phyloP scores from a whole-genome alignment of 2,888 invertebrate species.

The Eristalis pertinax region DNA sequence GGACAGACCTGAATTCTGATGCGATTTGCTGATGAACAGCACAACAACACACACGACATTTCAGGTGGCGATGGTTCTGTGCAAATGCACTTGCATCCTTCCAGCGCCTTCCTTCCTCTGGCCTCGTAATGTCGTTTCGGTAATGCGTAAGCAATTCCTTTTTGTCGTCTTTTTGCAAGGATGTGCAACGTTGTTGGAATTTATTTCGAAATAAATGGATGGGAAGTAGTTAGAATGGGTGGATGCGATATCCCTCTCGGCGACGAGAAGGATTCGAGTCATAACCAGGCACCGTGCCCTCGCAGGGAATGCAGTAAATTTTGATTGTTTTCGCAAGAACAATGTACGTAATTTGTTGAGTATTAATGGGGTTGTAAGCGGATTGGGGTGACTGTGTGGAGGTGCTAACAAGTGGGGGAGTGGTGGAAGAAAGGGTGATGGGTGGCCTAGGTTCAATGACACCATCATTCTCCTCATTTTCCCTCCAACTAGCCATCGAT shows the following conservation, averaged over 20 bases:
- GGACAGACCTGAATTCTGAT: conserved; percentile 21
- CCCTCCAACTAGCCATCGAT: too few species aligned
- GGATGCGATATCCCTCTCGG: background rate
- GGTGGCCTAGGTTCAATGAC: too few species aligned
- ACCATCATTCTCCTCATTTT: too few species aligned
- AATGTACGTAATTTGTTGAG: background rate
- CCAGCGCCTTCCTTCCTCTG: background rate
- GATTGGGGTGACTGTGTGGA: background rate
- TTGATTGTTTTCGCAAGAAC: background rate
- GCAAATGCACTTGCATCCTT: conserved; percentile 13
- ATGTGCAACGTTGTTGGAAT: conserved; percentile 2
- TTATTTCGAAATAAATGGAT: conserved; percentile 12
- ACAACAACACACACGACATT: background rate
- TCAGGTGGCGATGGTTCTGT: background rate
- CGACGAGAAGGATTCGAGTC: background rate
- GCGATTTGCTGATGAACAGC: conserved; percentile 15
- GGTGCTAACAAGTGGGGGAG: too few species aligned
- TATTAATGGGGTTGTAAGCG: background rate
- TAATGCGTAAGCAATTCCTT: conserved; percentile 21
- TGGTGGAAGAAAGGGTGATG: too few species aligned
- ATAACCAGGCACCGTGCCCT: background rate
- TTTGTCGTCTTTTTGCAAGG: background rate
- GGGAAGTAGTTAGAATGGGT: background rate
- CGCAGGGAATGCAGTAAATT: background rate
- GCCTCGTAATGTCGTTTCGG: conserved; percentile 3